These are phyloP conservation scores for Cyprinodon brontotheroides DNA, from an alignment of 2,113 vertebrate genomes.

Conservation along the genomic window DNA sequence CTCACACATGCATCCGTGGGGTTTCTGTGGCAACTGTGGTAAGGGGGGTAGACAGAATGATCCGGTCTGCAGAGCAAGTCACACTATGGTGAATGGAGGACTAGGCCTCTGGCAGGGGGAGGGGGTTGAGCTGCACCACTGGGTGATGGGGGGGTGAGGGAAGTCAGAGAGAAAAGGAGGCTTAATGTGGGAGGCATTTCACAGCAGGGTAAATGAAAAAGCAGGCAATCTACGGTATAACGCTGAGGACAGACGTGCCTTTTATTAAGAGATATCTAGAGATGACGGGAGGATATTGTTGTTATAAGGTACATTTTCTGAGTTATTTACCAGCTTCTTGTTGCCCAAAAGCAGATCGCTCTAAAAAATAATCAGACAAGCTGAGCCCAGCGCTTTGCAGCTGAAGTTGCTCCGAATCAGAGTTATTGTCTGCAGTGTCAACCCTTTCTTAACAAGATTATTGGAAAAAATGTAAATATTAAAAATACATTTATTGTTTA, in stretches of 20 bases:
- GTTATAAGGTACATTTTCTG: not conserved
- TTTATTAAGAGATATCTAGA: not conserved
- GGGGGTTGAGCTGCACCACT: constrained; percentile 6
- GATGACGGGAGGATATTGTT: not conserved
- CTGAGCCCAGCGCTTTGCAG: not conserved
- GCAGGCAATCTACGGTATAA: not conserved
- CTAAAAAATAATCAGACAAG: not conserved
- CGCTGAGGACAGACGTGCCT: not conserved
- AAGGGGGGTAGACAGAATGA: constrained; percentile 72
- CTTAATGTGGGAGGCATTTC: not conserved
- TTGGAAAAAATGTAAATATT: not conserved
- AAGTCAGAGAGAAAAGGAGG: not conserved
- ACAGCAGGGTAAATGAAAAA: not conserved
- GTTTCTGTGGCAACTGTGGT: constrained; percentile 79
- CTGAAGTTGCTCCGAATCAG: not conserved
- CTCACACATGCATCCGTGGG: constrained; percentile 34
- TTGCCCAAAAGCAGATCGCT: not conserved
- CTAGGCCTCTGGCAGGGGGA: constrained; percentile 47
- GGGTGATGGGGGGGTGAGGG: constrained; percentile 20
- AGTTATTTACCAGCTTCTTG: not conserved
- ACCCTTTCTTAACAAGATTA: not conserved
- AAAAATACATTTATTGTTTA: not conserved
- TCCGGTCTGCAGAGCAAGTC: constrained; percentile 69
- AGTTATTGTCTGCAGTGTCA: not conserved
- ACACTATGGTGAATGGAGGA: constrained; percentile 66